phyloP scores from a whole-genome alignment of 2,888 invertebrate species.

The Thera britannica region DNA sequence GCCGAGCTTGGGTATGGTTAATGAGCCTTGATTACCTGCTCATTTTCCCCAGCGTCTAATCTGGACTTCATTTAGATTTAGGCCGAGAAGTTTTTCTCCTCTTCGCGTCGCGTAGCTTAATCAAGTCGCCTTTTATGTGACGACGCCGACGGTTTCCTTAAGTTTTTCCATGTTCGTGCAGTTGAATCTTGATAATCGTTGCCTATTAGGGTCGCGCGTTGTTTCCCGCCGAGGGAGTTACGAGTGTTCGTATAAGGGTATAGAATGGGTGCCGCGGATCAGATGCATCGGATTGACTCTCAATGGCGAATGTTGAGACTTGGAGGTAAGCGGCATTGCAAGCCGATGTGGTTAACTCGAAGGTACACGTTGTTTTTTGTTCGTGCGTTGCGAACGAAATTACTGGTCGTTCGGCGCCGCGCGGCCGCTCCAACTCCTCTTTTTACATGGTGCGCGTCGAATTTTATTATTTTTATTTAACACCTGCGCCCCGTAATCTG shows the following conservation, averaged over 20 bases:
- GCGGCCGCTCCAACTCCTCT: constrained; percentile 75
- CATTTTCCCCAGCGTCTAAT: constrained; percentile 43
- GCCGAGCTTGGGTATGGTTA: constrained; percentile 49
- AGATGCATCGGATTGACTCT: constrained; percentile 57
- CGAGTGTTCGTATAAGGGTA: constrained; percentile 62
- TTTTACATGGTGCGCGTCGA: constrained; percentile 72
- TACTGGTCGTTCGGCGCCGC: constrained; percentile 78
- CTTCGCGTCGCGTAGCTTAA: constrained; percentile 13
- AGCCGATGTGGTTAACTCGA: constrained; percentile 62
- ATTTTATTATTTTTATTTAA: constrained; percentile 85
- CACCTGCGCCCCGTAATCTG: constrained; percentile 83
- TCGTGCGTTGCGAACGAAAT: constrained; percentile 75
- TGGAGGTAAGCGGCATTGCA: constrained; percentile 52
- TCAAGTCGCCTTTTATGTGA: constrained; percentile 28
- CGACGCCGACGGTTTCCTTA: constrained; percentile 38
- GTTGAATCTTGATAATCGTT: constrained; percentile 52
- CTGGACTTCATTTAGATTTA: constrained; percentile 27
- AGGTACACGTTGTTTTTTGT: constrained; percentile 73
- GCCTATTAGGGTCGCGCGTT: constrained; percentile 54
- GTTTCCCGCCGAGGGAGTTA: constrained; percentile 48
- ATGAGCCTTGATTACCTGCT: constrained; percentile 51
- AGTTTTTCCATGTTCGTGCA: constrained; percentile 41
- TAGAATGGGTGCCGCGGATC: constrained; percentile 59
- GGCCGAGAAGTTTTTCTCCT: constrained; percentile 22
- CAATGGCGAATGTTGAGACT: constrained; percentile 58